These are phyloP conservation scores for Epirrhoe tristata DNA, from an alignment of 2,888 invertebrate species.

Conservation along the genomic window DNA sequence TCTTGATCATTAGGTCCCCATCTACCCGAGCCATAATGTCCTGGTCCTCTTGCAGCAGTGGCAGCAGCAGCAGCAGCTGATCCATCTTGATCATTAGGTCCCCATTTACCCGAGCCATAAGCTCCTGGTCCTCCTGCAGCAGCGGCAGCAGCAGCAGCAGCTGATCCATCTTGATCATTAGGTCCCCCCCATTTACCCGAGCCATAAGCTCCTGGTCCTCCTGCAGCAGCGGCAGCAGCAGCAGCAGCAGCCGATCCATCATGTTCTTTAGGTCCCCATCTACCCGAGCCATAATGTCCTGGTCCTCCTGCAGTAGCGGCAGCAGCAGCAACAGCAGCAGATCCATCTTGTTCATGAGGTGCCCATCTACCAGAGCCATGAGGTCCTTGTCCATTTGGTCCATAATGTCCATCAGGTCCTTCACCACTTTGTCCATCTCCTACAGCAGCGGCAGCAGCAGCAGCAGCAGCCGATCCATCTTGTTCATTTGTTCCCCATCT, in stretches of 20 bases:
- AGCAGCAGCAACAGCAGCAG: constrained; percentile 1
- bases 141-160: constrained; percentile 1
- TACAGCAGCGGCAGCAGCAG: not conserved
- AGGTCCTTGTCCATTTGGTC: not conserved
- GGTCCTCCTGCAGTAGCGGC: not conserved
- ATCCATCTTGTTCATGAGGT: not conserved
- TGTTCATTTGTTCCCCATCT: not conserved
- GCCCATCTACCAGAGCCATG: not conserved
- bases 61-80: constrained; percentile 22
- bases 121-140: not conserved
- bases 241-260: constrained; percentile 38
- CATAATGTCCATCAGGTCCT: not conserved
- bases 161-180: no score
- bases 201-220: not conserved
- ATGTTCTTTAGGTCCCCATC: constrained; percentile 29
- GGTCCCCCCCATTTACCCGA: not conserved
- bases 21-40: no score
- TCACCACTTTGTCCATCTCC: not conserved
- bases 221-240: constrained; percentile 24
- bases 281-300: constrained; percentile 19
- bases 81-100: constrained; percentile 27
- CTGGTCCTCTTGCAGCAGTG: not conserved
- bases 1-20: not conserved
- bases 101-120: constrained; percentile 3
- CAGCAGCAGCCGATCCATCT: not conserved